Percentiles rank a stretch among this genome's conserved stretches.
Conservation (phyloP, 1,140 invertebrate species). For the Apolygus lucorum region DNA sequence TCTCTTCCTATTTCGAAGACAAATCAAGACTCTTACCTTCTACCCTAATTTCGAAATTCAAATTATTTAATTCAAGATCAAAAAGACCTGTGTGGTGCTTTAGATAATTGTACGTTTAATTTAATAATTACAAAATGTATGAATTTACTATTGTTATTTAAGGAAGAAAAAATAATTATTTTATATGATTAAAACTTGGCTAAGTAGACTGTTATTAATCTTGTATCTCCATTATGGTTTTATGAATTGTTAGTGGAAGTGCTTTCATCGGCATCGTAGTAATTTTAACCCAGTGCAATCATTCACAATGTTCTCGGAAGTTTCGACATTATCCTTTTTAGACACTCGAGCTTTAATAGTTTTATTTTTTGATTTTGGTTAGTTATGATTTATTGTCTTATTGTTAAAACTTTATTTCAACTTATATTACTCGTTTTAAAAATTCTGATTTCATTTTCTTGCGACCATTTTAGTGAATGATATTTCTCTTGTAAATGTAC, state of each 20-base stretch:
- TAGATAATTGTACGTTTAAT: background rate
- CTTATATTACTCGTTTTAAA: background rate
- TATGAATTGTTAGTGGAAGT: background rate
- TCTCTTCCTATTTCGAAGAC: no score
- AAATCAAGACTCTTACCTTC: no score
- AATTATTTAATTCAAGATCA: background rate
- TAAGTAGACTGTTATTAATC: background rate
- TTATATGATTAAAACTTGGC: background rate
- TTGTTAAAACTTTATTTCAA: constrained; percentile 5
- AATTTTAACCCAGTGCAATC: constrained; percentile 16
- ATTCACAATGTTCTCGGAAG: background rate
- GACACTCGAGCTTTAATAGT: constrained; percentile 13
- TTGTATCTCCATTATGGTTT: no score
- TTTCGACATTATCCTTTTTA: background rate
- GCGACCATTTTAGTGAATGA: constrained; percentile 8
- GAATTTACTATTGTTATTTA: background rate
- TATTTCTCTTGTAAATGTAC: background rate
- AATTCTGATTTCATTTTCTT: constrained; percentile 1
- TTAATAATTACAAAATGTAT: no score
- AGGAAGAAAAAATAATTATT: background rate
- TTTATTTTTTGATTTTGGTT: constrained; percentile 7
- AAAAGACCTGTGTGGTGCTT: background rate
- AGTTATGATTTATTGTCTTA: background rate
- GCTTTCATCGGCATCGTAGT: constrained; percentile 1
- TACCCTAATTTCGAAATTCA: no score